A percentile compares a stretch with the other conserved stretches of the same genome.
Evolutionary conservation across 2,113 vertebrate species (phyloP).

Genomic region (Syngnathus typhle): DNA sequence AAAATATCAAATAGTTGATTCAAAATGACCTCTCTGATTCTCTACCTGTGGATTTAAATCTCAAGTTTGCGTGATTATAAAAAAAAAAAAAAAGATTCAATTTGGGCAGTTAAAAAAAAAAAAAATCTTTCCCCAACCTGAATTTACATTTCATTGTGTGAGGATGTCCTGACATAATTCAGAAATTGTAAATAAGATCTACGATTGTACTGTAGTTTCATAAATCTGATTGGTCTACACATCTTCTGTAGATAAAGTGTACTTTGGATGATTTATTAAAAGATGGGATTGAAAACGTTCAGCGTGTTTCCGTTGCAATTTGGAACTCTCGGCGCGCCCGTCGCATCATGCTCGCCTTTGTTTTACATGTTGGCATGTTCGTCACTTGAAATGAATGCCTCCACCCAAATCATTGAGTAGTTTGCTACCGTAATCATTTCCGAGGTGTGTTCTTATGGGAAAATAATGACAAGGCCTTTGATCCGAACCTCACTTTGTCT

Average conservation of each 20-base stretch:
- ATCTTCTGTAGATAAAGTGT: conserved; percentile 70
- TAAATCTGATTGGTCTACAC: conserved; percentile 69
- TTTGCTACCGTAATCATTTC: background rate
- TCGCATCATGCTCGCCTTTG: background rate
- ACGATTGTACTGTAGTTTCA: conserved; percentile 75
- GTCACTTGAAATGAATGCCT: background rate
- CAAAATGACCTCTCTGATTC: conserved; percentile 2
- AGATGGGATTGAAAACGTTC: conserved; percentile 58
- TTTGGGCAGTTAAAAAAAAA: background rate
- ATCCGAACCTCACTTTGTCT: background rate
- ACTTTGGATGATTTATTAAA: conserved; percentile 74
- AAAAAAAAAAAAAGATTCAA: background rate
- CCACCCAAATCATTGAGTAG: background rate
- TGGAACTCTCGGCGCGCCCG: background rate
- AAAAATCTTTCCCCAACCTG: conserved; percentile 3
- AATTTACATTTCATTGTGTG: conserved; percentile 30
- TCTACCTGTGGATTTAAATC: conserved; percentile 28
- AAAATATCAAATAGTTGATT: conserved; percentile 32
- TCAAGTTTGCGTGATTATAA: background rate
- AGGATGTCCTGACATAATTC: conserved; percentile 54
- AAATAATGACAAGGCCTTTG: background rate
- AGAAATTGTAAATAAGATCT: conserved; percentile 74
- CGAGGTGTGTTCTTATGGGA: background rate
- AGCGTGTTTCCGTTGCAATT: background rate
- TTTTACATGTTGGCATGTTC: too few relatives aligned